Conservation (phyloP, 2,113 vertebrate genomes). For the Lasiurus cinereus region DNA sequence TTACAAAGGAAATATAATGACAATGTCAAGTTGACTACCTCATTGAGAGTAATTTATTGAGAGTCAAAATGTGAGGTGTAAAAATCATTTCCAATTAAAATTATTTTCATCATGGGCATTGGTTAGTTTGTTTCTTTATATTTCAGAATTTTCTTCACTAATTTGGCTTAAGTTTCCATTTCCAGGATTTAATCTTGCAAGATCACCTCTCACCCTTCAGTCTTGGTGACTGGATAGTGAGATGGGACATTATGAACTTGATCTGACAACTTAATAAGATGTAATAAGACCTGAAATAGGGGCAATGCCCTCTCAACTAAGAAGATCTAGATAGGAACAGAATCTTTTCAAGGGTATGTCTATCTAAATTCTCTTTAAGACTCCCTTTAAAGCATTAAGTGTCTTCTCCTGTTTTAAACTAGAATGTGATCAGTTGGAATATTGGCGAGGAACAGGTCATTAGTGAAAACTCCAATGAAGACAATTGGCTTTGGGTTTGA, state of each 20-base stretch:
- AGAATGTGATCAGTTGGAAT: constrained; percentile 76
- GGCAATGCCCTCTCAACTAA: constrained; percentile 70
- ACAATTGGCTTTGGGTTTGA: constrained; percentile 80
- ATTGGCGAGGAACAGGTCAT: constrained; percentile 73
- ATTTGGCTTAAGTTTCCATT: constrained; percentile 68
- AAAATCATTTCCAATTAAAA: constrained; percentile 63
- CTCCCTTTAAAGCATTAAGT: constrained; percentile 72
- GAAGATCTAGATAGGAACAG: constrained; percentile 70
- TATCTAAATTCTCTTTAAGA: constrained; percentile 71
- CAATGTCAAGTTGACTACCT: not conserved
- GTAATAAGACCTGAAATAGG: constrained; percentile 79
- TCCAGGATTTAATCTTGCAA: constrained; percentile 61
- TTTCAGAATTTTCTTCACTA: constrained; percentile 48
- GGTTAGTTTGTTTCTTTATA: constrained; percentile 44
- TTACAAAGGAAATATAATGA: constrained; percentile 46
- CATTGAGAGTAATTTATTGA: not conserved
- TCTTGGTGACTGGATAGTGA: constrained; percentile 68
- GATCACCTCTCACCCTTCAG: constrained; percentile 70
- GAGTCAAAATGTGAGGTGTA: constrained; percentile 22
- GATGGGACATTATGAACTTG: constrained; percentile 76
- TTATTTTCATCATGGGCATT: constrained; percentile 46
- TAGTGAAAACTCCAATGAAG: constrained; percentile 79
- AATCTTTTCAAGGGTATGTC: constrained; percentile 74
- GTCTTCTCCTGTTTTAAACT: constrained; percentile 74
- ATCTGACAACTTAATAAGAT: constrained; percentile 81